These are phyloP conservation scores for Nymphalis urticae DNA, from an alignment of 2,888 invertebrate species.

Conservation along the genomic window DNA sequence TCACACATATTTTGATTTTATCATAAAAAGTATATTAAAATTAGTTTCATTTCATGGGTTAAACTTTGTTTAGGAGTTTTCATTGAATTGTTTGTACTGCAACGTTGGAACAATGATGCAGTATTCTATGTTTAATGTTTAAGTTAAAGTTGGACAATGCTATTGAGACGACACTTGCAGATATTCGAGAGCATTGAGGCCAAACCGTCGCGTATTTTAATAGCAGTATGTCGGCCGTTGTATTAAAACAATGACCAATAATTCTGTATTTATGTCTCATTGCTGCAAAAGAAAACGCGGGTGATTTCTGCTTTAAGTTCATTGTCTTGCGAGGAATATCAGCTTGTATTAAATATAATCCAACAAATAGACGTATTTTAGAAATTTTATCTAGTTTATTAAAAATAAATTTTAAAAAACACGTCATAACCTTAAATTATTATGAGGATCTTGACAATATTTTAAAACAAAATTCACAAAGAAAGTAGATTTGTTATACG, in stretches of 20 bases:
- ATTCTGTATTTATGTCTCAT: constrained; percentile 71
- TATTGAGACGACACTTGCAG: constrained; percentile 44
- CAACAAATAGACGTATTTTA: constrained; percentile 5
- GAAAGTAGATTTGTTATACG: constrained; percentile 35
- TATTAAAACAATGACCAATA: constrained; percentile 78
- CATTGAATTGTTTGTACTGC: constrained; percentile 30
- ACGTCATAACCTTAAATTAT: no score
- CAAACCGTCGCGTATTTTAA: constrained; percentile 67
- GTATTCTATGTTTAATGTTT: constrained; percentile 35
- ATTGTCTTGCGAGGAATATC: constrained; percentile 41
- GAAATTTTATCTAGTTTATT: background rate
- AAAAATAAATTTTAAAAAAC: background rate
- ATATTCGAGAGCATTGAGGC: constrained; percentile 56
- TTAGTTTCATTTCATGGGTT: constrained; percentile 11
- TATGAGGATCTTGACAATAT: background rate
- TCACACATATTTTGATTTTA: background rate
- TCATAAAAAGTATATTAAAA: background rate
- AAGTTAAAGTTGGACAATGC: constrained; percentile 45
- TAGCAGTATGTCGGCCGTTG: constrained; percentile 59
- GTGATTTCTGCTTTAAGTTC: constrained; percentile 39
- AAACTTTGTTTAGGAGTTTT: constrained; percentile 26
- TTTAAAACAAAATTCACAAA: background rate
- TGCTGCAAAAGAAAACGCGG: constrained; percentile 43
- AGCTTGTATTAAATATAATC: constrained; percentile 20
- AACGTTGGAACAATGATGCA: constrained; percentile 38